Base-by-base conservation (phyloP, 2,888 invertebrate species). In the Hoplodrina ambigua region DNA sequence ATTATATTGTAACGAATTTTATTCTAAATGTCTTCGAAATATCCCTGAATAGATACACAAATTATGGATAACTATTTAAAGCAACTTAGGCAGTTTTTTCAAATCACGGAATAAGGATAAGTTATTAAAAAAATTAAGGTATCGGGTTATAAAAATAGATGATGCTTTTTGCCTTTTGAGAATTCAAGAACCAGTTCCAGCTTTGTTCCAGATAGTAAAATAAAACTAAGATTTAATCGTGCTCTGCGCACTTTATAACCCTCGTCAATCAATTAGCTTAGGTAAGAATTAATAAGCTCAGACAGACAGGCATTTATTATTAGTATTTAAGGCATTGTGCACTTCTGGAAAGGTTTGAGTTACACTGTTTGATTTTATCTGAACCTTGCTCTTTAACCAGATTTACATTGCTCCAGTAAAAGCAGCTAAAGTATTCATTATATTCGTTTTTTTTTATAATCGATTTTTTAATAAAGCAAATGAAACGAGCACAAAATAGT, bases 221-320 rank as follows among this genome's bases (percentile, higher is more conserved):
- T 50, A 25, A 60, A 71, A 66, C 25, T 50, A 60, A 50, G 41
- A 59, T 53, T 19, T 50, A 67, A 44, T 52, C 25, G 53, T 54
- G 61, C 13, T 15, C 25, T 69, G 37, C 2, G 30, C 19, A 63
- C 37, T 69, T 60, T 33, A 13, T 30, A 52, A 50, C 17, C n/a
- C 17, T 13, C 58, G 67, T 60, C 60, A 54, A 76, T 77, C 63
- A 72, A 52, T 56, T 53, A 49, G 46, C 7, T 37, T 11, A 44
- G 19, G 30, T 52, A 59, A 30, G 2, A 37, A 55, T 19, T 58
- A 55, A 37, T 60, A 52, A 30, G 19, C 17, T 59, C 30, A 58
- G 19, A 58, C 41, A n/a, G 10, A 7, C 30, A 20, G 44, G 15
- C 17, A 8, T 11, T 3, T 25, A 61, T 49, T 17, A 17, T 7